These are phyloP conservation scores for Epizoanthus stellaris DNA, from an alignment of 92 coral and sea anemone genomes.

Conservation along the genomic window DNA sequence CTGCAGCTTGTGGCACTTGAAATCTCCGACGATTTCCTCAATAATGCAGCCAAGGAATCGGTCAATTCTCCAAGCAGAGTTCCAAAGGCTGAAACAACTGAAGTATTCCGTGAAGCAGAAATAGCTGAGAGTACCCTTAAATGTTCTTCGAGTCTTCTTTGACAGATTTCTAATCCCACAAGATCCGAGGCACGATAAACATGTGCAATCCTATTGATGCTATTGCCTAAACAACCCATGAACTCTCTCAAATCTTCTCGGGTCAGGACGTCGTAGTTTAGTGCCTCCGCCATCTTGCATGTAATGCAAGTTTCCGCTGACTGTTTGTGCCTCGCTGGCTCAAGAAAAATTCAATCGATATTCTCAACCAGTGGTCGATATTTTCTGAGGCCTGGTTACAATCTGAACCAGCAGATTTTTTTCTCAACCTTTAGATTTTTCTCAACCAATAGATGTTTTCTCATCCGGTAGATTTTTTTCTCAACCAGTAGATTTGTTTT, in stretches of 20 bases:
- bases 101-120: slow-evolving; percentile 39
- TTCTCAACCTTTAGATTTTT: slow-evolving; percentile 23
- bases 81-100: slow-evolving; percentile 41
- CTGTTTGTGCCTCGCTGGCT: slow-evolving; percentile 20
- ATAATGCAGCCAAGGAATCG: slow-evolving; percentile 52
- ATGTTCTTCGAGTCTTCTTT: slow-evolving; percentile 68
- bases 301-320: slow-evolving; percentile 16
- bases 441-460: background rate
- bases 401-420: background rate
- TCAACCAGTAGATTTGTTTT: too few species aligned
- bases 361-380: slow-evolving; percentile 24
- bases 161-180: slow-evolving; percentile 68
- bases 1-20: slow-evolving; percentile 16
- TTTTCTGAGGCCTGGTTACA: background rate
- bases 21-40: slow-evolving; percentile 43
- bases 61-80: slow-evolving; percentile 53
- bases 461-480: too few species aligned
- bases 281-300: slow-evolving; percentile 48
- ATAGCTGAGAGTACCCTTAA: slow-evolving; percentile 44
- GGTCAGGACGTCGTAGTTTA: slow-evolving; percentile 25
- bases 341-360: slow-evolving; percentile 44
- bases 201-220: slow-evolving; percentile 26
- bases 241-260: slow-evolving; percentile 49
- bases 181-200: slow-evolving; percentile 52
- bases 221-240: slow-evolving; percentile 41